phyloP scores from a whole-genome alignment of 2,113 vertebrate species.

The Nothobranchius furzeri region DNA sequence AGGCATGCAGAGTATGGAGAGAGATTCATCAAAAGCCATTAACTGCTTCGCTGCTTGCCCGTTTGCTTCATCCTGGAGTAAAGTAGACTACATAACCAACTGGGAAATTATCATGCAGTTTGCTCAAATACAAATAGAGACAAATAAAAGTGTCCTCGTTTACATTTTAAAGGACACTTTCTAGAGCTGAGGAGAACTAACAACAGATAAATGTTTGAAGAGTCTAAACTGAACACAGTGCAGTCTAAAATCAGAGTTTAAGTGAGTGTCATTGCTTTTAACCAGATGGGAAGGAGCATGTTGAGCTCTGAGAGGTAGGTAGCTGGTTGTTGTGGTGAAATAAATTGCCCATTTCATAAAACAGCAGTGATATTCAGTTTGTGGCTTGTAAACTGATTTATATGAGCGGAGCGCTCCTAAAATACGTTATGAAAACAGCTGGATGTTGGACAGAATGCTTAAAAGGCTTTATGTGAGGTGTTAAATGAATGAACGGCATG shows the following conservation, averaged over 20 bases:
- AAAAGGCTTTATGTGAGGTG: constrained; percentile 24
- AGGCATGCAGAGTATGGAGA: constrained; percentile 58
- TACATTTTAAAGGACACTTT: constrained; percentile 58
- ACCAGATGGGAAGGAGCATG: constrained; percentile 33
- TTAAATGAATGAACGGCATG: constrained; percentile 41
- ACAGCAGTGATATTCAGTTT: constrained; percentile 29
- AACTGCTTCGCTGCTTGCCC: constrained; percentile 62
- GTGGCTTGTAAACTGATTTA: constrained; percentile 54
- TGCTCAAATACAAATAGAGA: constrained; percentile 74
- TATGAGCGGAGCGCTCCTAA: constrained; percentile 37
- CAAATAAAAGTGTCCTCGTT: constrained; percentile 70
- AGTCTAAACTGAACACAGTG: background rate
- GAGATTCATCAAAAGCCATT: constrained; percentile 73
- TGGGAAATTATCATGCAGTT: constrained; percentile 72
- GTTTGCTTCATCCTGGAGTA: constrained; percentile 65
- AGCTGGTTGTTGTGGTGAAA: constrained; percentile 20
- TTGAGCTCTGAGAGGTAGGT: constrained; percentile 23
- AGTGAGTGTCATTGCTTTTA: background rate
- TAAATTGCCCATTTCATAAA: constrained; percentile 51
- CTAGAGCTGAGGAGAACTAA: constrained; percentile 36
- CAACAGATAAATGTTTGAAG: constrained; percentile 19
- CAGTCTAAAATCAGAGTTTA: background rate
- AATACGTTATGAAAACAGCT: constrained; percentile 34
- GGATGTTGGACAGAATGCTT: constrained; percentile 30
- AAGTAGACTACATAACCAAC: constrained; percentile 66